Evolutionary conservation across 2,888 invertebrate genomes (phyloP), one percentile per base, ranked within the genome.

Genomic region (Plagodis dolabraria): DNA sequence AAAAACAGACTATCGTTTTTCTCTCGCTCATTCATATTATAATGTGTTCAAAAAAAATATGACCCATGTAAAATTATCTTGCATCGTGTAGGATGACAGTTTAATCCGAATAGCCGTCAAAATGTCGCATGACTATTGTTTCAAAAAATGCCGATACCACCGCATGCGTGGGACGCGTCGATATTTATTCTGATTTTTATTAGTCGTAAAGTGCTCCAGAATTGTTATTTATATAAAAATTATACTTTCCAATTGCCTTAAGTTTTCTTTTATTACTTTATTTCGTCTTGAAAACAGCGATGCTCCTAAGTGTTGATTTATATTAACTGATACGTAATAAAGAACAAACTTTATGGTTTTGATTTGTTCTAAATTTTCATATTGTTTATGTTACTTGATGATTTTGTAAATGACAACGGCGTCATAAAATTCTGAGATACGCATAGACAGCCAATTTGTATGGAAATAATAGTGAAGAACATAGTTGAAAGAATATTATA

Each of bases 141-240:
- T 75, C 54, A 67, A 64, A 67, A 22, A 58, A 61, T 44, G 58
- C 63, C 65, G 60, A 56, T 63, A 60, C 53, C 42, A 9, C 34
- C 12, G 47, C 38, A 38, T 34, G 76, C 76, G 83, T 82, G 79
- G 80, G 83, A 56, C n/a, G 63, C 34, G 46, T 60, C 67, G 65
- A 69, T 71, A 67, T 67, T 65, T 67, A 70, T 65, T 72, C 56
- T 63, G 69, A 51, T 75, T 79, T 80, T 80, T 80, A 79, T 75
- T 71, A 71, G 66, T 58, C 71, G 63, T 75, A 72, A 79, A 74
- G 60, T 69, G 64, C 64, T 60, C 63, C 43, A 65, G 56, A 47
- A 52, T 53, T 59, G 51, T 65, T 69, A 61, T 68, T 68, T 69
- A 67, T 64, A 69, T 61, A 72, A 70, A 71, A 70, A 74, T 69